Base-by-base conservation (phyloP, 2,113 vertebrate genomes). In the Chunga burmeisteri region DNA sequence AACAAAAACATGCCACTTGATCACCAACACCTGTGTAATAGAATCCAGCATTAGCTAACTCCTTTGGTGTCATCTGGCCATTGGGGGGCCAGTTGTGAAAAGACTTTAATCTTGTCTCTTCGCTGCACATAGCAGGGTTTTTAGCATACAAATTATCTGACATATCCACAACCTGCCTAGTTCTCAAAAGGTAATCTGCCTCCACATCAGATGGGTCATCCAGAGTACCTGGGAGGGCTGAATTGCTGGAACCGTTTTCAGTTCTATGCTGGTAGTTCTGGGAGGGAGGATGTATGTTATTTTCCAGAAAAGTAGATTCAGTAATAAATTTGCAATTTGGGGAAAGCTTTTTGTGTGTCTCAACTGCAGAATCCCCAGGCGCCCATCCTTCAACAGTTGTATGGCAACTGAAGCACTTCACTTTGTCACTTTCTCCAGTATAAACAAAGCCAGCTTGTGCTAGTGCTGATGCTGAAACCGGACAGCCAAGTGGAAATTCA, bases 1-100 rank as follows among this genome's bases (percentile, higher is more conserved):
- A 99, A 97, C 99, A 99, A 93, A 99, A 99, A 96, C 99, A 99
- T 65, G 98, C 98, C 46, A 99, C 99, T 62, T 94, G 86, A 94
- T 99, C 99, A 2, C 44, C 62, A 73, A 97, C 23, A 22, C 98
- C 98, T 2, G 97, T 81, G 66, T 99, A 99, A 97, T 98, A 99
- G 73, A 99, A 98, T 32, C 99, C 99, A 23, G 99, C 99, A 85
- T 97, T 97, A 23, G 99, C 99, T 68, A 99, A 98, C 36, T 99
- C 98, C 73, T 93, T 80, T 2, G 99, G 98, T 8, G 97, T 97
- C 80, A 99, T 87, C 1, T 98, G 98, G 16, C 91, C 86, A 38
- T 62, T 72, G 8, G 94, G 49, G 9, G 99, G 99, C 99, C 99
- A 99, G 30, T 92, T 96, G 8, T 96, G 96, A 88, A 99, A 99